Evolutionary conservation across 2,113 vertebrate species (phyloP).

Genomic region (Microcebus jonahi): DNA sequence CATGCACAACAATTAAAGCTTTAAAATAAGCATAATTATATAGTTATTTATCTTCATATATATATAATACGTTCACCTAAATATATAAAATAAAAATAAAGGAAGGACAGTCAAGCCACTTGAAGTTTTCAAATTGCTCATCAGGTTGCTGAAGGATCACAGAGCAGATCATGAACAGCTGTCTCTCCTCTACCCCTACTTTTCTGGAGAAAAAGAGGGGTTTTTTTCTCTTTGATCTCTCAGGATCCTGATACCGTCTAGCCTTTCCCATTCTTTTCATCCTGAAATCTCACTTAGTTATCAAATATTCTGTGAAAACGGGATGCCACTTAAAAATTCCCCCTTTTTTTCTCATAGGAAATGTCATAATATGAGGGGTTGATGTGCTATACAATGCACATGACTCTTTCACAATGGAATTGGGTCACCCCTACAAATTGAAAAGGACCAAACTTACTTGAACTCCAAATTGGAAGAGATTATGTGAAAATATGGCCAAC

Average conservation of each 20-base stretch:
- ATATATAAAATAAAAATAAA: not conserved
- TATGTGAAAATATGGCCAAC: constrained; percentile 46
- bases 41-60: not conserved
- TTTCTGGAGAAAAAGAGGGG: constrained; percentile 65
- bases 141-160: constrained; percentile 64
- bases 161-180: constrained; percentile 18
- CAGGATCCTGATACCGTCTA: constrained; percentile 66
- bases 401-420: constrained; percentile 56
- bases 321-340: not conserved
- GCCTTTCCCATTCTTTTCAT: constrained; percentile 59
- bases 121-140: constrained; percentile 76
- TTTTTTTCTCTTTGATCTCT: constrained; percentile 67
- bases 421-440: constrained; percentile 66
- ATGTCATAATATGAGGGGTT: not conserved
- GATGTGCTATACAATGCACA: rapidly evolving
- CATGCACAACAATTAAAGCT: not conserved
- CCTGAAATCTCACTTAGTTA: not conserved
- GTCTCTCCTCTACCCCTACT: not conserved
- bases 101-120: constrained; percentile 61
- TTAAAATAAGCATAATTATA: not conserved
- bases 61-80: not conserved
- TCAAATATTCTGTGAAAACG: not conserved
- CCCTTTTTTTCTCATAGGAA: not conserved
- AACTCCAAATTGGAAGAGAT: constrained; percentile 76
- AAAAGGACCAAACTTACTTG: constrained; percentile 72